Conservation (phyloP, 2,888 invertebrate genomes). For the Plemyria rubiginata region DNA sequence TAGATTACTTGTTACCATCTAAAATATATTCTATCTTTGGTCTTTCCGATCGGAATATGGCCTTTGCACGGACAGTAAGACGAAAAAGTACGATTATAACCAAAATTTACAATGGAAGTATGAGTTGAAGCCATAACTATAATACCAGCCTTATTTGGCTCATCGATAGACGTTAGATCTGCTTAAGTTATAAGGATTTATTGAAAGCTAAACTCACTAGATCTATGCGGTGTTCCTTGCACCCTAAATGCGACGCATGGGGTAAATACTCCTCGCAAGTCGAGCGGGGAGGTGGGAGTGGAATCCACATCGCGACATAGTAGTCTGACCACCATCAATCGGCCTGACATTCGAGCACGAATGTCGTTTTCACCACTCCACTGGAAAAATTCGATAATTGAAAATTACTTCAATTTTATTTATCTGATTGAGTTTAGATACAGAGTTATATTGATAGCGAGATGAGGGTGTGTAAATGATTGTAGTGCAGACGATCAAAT, state of each 20-base stretch:
- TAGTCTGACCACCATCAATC: conserved; percentile 91
- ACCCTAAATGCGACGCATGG: conserved; percentile 95
- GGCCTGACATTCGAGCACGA: conserved; percentile 90
- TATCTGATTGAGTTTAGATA: too few species aligned
- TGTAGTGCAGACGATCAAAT: too few species aligned
- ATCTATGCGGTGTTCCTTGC: conserved; percentile 90
- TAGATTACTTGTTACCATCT: not conserved
- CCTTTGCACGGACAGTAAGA: too few species aligned
- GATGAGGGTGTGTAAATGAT: too few species aligned
- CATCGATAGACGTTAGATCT: too few species aligned
- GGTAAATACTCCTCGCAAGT: conserved; percentile 88
- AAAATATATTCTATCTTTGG: too few species aligned
- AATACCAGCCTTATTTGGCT: too few species aligned
- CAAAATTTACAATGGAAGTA: too few species aligned
- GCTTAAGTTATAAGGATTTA: not conserved
- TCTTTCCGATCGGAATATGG: too few species aligned
- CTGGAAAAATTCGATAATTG: conserved; percentile 74
- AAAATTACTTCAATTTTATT: not conserved
- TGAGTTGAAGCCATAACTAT: too few species aligned
- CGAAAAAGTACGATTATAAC: too few species aligned
- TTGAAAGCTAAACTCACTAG: conserved; percentile 71
- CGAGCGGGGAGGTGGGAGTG: conserved; percentile 76
- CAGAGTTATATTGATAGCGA: too few species aligned
- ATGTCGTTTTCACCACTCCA: conserved; percentile 94
- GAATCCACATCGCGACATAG: conserved; percentile 90